A percentile compares a stretch with the other conserved stretches of the same genome.
phyloP scores from a whole-genome alignment of 2,888 invertebrate genomes.

The Troilus luridus region DNA sequence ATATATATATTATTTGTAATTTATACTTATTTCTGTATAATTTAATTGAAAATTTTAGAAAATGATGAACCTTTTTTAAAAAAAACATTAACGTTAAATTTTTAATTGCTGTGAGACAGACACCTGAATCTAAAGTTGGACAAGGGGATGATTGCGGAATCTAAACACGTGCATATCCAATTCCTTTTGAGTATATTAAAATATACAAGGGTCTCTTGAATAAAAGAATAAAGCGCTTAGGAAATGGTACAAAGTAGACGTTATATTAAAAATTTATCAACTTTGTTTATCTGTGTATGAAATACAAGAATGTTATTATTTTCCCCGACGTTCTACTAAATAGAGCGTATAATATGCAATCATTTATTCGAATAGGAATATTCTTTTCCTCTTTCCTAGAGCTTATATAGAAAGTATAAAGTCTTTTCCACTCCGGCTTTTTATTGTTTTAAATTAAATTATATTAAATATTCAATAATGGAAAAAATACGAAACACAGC shows the following conservation, averaged over 20 bases:
- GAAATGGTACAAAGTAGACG: background rate
- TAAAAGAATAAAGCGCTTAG: constrained; percentile 37
- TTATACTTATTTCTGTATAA: too few species aligned
- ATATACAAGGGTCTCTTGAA: background rate
- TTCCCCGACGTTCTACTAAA: background rate
- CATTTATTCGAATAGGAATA: background rate
- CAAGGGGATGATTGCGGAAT: background rate
- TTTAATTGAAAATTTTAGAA: background rate
- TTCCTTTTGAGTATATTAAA: constrained; percentile 17
- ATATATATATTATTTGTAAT: too few species aligned
- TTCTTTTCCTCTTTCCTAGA: background rate
- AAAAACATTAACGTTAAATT: background rate
- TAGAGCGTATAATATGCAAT: background rate
- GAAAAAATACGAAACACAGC: background rate
- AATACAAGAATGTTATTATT: constrained; percentile 7
- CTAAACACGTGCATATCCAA: background rate
- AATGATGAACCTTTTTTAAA: background rate
- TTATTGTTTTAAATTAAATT: constrained; percentile 13
- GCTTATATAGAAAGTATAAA: background rate
- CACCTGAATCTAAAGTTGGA: background rate
- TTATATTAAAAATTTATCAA: constrained; percentile 23
- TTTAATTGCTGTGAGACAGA: background rate
- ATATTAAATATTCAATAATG: background rate
- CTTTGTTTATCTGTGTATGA: background rate
- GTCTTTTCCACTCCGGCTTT: background rate